phyloP scores from a whole-genome alignment of 2,797 vertebrate genomes.

The Anguilla marmorata region DNA sequence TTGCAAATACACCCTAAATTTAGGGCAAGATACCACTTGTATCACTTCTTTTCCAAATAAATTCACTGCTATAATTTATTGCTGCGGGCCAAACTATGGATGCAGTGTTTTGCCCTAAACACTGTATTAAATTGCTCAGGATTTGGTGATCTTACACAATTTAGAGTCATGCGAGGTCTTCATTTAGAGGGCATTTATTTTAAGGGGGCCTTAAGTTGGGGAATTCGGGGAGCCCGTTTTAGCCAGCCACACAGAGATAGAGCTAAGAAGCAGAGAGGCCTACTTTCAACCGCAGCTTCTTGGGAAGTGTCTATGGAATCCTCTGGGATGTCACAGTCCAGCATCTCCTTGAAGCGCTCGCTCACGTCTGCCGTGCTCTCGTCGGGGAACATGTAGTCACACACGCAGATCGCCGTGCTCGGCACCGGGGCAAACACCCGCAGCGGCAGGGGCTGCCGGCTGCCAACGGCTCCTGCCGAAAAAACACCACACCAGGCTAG shows the following conservation, averaged over 20 bases:
- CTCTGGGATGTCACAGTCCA: constrained; percentile 75
- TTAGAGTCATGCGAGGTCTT: background rate
- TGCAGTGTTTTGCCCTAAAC: background rate
- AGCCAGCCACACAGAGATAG: background rate
- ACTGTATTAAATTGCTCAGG: background rate
- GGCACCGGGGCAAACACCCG: constrained; percentile 81
- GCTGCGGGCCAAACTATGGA: background rate
- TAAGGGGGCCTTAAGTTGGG: background rate
- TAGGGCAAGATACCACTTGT: background rate
- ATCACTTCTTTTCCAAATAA: background rate
- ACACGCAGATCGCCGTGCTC: constrained; percentile 74
- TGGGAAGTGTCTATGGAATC: constrained; percentile 76
- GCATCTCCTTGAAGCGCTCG: constrained; percentile 83
- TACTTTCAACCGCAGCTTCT: constrained; percentile 60
- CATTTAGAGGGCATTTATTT: background rate
- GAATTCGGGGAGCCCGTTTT: background rate
- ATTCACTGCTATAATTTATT: background rate
- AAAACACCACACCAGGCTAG: constrained; percentile 27
- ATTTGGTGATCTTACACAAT: background rate
- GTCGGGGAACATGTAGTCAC: constrained; percentile 90
- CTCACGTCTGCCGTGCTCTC: constrained; percentile 78
- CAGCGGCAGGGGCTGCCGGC: constrained; percentile 73
- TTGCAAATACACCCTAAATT: background rate
- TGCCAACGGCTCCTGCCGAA: constrained; percentile 38
- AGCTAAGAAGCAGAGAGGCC: background rate